These are phyloP conservation scores for Oxycera nigricornis DNA, from an alignment of 2,888 invertebrate genomes.

Conservation along the genomic window DNA sequence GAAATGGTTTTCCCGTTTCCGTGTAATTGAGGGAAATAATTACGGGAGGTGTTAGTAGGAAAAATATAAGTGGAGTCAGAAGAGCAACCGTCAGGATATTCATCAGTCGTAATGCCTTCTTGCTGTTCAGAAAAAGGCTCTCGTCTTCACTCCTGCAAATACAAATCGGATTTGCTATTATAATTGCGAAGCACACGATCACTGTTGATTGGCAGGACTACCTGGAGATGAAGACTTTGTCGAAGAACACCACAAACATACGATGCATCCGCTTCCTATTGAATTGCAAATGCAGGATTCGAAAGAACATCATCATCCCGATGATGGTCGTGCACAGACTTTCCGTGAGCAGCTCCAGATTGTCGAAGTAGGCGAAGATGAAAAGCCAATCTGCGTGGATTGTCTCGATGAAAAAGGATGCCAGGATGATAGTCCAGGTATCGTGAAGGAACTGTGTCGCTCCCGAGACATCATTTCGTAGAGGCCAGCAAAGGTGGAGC, in stretches of 20 bases:
- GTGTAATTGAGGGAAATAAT: slow-evolving; percentile 22
- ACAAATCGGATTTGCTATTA: background rate
- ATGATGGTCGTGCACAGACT: slow-evolving; percentile 42
- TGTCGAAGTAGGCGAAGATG: slow-evolving; percentile 14
- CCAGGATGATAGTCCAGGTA: slow-evolving; percentile 9
- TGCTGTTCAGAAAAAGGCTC: background rate
- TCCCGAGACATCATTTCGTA: slow-evolving; percentile 4
- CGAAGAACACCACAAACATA: slow-evolving; percentile 35
- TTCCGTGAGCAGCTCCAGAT: slow-evolving; percentile 33
- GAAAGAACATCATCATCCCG: slow-evolving; percentile 29
- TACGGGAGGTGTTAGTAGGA: slow-evolving; percentile 26
- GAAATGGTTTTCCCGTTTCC: slow-evolving; percentile 36
- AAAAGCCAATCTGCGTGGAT: slow-evolving; percentile 38
- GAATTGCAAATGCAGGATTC: slow-evolving; percentile 37
- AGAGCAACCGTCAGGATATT: slow-evolving; percentile 26
- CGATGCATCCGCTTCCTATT: background rate
- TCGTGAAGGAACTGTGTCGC: background rate
- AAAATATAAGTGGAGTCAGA: slow-evolving; percentile 16
- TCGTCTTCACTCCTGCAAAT: slow-evolving; percentile 36
- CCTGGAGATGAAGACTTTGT: slow-evolving; percentile 27
- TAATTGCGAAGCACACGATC: background rate
- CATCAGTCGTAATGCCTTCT: slow-evolving; percentile 19
- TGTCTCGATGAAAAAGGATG: slow-evolving; percentile 18
- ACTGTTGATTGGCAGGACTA: too few species aligned
- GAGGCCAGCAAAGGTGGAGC: slow-evolving; percentile 37